phyloP scores from a whole-genome alignment of 1,140 invertebrate species.

The Eueides isabella region DNA sequence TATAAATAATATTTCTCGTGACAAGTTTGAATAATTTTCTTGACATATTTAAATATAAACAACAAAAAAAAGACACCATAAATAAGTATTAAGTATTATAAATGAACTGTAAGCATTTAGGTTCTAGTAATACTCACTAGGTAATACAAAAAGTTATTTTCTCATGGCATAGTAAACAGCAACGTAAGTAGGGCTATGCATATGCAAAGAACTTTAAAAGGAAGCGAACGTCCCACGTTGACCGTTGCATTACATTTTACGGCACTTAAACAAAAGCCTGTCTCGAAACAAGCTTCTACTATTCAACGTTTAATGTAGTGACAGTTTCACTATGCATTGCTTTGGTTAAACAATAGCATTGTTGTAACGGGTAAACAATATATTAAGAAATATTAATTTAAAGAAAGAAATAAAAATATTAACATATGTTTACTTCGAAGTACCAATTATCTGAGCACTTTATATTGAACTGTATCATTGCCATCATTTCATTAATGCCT shows the following conservation, averaged over 20 bases:
- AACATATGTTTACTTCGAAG: too few species aligned
- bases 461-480: too few species aligned
- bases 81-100: too few species aligned
- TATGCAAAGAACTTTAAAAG: constrained; percentile 12
- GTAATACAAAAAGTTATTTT: constrained; percentile 8
- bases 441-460: too few species aligned
- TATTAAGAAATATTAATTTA: background rate
- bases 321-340: background rate
- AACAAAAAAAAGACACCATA: too few species aligned
- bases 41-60: too few species aligned
- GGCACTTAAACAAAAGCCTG: constrained; percentile 7
- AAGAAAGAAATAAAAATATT: background rate
- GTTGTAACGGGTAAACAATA: background rate
- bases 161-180: constrained; percentile 5
- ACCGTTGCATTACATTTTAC: constrained; percentile 10
- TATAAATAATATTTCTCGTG: too few species aligned
- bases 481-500: too few species aligned
- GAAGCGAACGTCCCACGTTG: constrained; percentile 12
- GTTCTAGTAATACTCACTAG: background rate
- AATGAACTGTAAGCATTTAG: background rate
- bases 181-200: constrained; percentile 7
- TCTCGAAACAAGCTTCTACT: background rate
- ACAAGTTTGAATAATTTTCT: too few species aligned
- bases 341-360: background rate
- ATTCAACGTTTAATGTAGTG: background rate